Conservation (phyloP, 1,140 invertebrate species). For the Dreissena polymorpha region DNA sequence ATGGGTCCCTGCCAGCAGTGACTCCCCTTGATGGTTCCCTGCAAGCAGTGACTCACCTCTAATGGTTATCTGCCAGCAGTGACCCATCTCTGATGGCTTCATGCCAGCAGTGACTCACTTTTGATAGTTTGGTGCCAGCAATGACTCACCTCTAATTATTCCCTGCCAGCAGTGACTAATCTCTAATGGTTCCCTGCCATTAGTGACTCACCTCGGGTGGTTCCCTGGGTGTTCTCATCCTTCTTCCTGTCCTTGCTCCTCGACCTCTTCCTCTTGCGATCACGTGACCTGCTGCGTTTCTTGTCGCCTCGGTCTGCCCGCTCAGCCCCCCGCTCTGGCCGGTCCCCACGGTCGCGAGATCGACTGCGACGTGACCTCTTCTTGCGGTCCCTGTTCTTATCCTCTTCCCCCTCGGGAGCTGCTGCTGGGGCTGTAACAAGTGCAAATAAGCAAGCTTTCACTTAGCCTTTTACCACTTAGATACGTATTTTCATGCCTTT, state of each 20-base stretch:
- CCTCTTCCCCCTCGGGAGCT: background rate
- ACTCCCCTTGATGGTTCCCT: too few species aligned
- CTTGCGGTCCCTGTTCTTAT: slow-evolving; percentile 22
- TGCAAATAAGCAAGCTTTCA: background rate
- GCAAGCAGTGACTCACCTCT: too few species aligned
- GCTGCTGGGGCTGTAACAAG: background rate
- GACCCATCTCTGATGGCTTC: too few species aligned
- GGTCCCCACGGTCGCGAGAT: slow-evolving; percentile 43
- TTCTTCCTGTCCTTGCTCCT: slow-evolving; percentile 44
- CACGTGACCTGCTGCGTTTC: slow-evolving; percentile 35
- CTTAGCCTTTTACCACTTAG: too few species aligned
- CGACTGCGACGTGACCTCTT: slow-evolving; percentile 44
- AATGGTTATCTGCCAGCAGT: too few species aligned
- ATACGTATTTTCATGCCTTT: too few species aligned
- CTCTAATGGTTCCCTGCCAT: too few species aligned
- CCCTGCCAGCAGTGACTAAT: too few species aligned
- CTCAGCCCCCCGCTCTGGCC: background rate
- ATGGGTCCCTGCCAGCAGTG: too few species aligned
- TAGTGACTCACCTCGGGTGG: background rate
- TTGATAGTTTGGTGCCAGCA: background rate
- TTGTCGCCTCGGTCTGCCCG: background rate
- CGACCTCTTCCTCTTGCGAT: slow-evolving; percentile 36
- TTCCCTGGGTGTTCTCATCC: background rate
- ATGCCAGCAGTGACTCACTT: too few species aligned
- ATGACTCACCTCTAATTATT: background rate